Evolutionary conservation across 1,140 invertebrate species (phyloP), one percentile per base, ranked within the genome.

Genomic region (Adoxophyes honmai): DNA sequence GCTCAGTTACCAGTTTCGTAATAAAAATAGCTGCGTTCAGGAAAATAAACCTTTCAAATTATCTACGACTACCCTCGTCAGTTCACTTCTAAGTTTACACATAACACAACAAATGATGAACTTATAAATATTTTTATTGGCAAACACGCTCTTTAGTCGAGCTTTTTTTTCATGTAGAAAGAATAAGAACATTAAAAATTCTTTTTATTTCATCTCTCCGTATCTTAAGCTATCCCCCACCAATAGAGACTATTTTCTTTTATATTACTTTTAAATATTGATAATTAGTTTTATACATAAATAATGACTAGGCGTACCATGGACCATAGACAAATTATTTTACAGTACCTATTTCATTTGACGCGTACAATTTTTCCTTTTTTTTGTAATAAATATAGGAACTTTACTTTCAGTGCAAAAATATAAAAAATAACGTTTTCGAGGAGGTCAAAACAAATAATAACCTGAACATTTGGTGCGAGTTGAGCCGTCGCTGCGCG

Each of bases 301-400:
- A 79, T 84, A 86, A 87, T 87, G 84, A 87, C 84, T 87, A 87
- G 84, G 81, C 73, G 68, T 80, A 79, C 70, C 75, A 70, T 82
- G 81, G 75, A 84, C 81, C 76, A 76, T 77, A 79, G 72, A 75
- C 53, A 74, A 76, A 71, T 68, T 68, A 62, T 55, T 66, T 58
- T 63, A 59, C 61, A 68, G 55, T 64, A 69, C 58, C 42, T 59
- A 69, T 51, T 65, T 65, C 66, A 63, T 52, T 48, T 60, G 53
- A 53, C 62, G 42, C n/a, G 42, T 36, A 35, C 55, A 61, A 51
- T 59, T 33, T 65, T 66, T 62, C 62, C 71, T 60, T 64, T 55
- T 66, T 59, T 70, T 66, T 75, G 71, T 64, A 74, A 72, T 75
- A 73, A 79, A 73, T 78, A 82, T 86, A 87, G 84, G 84, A 87